These are phyloP conservation scores for Campoplex nolae DNA, from an alignment of 2,888 invertebrate species.

Conservation along the genomic window DNA sequence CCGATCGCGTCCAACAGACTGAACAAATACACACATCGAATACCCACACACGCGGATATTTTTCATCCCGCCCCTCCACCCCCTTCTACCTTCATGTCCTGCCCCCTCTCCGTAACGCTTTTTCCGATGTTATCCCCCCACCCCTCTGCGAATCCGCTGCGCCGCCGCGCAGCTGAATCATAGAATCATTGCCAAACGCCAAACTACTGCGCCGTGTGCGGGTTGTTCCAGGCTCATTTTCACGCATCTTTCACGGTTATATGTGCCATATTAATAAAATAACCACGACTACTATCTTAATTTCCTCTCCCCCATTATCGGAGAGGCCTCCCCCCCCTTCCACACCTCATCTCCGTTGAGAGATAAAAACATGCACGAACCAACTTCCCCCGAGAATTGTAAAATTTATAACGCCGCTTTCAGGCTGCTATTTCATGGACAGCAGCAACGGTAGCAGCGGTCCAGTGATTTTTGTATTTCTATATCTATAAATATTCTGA, in stretches of 20 bases:
- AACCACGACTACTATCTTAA: slow-evolving; percentile 16
- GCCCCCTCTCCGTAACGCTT: not conserved
- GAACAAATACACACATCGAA: slow-evolving; percentile 69
- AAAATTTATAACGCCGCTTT: slow-evolving; percentile 8
- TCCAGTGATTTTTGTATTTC: no score
- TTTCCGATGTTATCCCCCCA: not conserved
- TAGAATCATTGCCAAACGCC: not conserved
- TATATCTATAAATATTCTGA: no score
- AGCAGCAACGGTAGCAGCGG: no score
- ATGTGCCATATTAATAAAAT: slow-evolving; percentile 38
- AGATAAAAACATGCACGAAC: slow-evolving; percentile 11
- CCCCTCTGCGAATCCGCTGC: not conserved
- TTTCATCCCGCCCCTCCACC: slow-evolving; percentile 1
- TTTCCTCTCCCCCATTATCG: not conserved
- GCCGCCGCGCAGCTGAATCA: slow-evolving; percentile 1
- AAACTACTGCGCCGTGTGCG: slow-evolving; percentile 17
- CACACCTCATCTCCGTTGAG: not conserved
- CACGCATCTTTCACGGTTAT: slow-evolving; percentile 24
- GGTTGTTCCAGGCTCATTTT: slow-evolving; percentile 20
- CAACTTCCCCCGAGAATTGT: slow-evolving; percentile 3
- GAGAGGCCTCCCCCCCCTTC: not conserved
- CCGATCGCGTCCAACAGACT: slow-evolving; percentile 72
- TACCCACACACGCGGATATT: slow-evolving; percentile 63
- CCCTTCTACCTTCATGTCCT: not conserved
- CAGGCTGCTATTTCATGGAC: no score